phyloP scores from a whole-genome alignment of 2,888 invertebrate species.

The Alcis repandata region DNA sequence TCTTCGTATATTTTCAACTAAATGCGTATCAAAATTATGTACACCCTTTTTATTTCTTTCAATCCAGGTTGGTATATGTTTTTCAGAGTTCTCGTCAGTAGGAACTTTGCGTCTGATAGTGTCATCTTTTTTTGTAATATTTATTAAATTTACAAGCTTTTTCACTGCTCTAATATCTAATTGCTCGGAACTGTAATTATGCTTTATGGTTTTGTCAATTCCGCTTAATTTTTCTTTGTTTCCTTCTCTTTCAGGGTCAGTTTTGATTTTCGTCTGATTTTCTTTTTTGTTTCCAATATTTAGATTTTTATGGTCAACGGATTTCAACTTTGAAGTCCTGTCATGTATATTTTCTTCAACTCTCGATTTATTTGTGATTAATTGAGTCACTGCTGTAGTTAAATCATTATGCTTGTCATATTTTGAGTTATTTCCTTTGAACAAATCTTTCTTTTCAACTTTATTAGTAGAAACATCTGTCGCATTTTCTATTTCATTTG shows the following conservation, averaged over 20 bases:
- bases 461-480: neutral
- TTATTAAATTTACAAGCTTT: neutral
- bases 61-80: too few relatives aligned
- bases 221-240: too few relatives aligned
- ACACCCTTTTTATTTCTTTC: slow-evolving; percentile 2
- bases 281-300: neutral
- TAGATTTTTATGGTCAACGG: neutral
- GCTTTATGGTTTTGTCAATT: neutral
- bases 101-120: too few relatives aligned
- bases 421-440: neutral
- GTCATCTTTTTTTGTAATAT: neutral
- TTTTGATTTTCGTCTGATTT: neutral
- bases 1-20: neutral
- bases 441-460: neutral
- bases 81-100: too few relatives aligned
- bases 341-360: neutral
- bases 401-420: neutral
- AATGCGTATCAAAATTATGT: neutral
- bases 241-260: neutral
- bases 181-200: slow-evolving; percentile 7
- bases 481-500: neutral
- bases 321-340: neutral
- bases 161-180: slow-evolving; percentile 5
- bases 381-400: neutral
- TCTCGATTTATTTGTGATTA: neutral